phyloP scores from a whole-genome alignment of 2,113 vertebrate genomes.

The Lepisosteus oculatus region DNA sequence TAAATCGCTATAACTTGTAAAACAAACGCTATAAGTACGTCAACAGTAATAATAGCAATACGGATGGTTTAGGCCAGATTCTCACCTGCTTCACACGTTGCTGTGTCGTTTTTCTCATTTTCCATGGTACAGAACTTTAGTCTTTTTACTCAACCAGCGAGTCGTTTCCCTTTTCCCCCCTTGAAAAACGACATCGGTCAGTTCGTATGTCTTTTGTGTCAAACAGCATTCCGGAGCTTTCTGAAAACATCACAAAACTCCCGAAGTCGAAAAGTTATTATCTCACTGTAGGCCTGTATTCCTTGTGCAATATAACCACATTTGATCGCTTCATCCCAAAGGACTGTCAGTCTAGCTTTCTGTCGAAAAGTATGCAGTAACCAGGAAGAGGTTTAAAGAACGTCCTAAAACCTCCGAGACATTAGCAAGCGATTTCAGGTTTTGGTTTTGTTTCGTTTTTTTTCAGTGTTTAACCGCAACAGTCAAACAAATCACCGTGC shows the following conservation, averaged over 20 bases:
- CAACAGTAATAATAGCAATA: too few species aligned
- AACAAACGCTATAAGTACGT: too few species aligned
- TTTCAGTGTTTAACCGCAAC: not conserved
- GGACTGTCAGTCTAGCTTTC: not conserved
- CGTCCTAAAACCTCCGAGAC: too few species aligned
- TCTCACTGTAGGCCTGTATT: not conserved
- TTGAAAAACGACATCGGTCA: constrained; percentile 12
- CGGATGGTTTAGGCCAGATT: too few species aligned
- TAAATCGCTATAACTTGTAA: too few species aligned
- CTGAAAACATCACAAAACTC: not conserved
- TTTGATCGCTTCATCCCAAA: not conserved
- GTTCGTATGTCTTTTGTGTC: not conserved
- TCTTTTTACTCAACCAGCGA: constrained; percentile 12
- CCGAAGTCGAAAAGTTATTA: not conserved
- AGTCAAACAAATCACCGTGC: not conserved
- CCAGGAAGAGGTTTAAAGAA: constrained; percentile 35
- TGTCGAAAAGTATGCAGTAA: constrained; percentile 32
- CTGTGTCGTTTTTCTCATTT: constrained; percentile 19
- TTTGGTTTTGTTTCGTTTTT: constrained; percentile 14
- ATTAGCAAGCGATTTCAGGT: constrained; percentile 1
- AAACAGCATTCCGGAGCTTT: not conserved
- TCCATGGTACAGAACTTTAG: constrained; percentile 32
- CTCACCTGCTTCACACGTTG: constrained; percentile 37
- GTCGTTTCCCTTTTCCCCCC: constrained; percentile 21
- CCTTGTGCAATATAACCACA: too few species aligned